phyloP scores from a whole-genome alignment of 2,113 vertebrate genomes.

The Pituophis catenifer region DNA sequence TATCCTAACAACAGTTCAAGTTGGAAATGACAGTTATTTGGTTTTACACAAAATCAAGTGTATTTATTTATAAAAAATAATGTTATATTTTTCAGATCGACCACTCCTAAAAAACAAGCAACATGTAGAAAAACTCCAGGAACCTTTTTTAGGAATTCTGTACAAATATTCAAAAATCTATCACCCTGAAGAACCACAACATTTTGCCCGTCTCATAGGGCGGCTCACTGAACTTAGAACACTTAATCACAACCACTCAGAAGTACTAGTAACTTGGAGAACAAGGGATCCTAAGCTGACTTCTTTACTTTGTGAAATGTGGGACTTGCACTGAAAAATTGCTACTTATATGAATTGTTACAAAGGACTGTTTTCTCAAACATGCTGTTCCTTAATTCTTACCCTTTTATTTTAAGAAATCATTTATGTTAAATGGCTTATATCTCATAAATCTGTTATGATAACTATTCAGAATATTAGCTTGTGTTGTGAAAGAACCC shows the following conservation, averaged over 20 bases:
- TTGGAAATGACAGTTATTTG: neutral
- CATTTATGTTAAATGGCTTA: constrained; percentile 19
- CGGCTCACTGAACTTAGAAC: constrained; percentile 87
- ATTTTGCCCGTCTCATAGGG: constrained; percentile 83
- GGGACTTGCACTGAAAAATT: constrained; percentile 64
- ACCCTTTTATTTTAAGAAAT: neutral
- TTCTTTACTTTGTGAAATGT: constrained; percentile 60
- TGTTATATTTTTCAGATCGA: constrained; percentile 74
- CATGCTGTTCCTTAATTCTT: constrained; percentile 19
- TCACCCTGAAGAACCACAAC: constrained; percentile 76
- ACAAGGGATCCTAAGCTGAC: constrained; percentile 57
- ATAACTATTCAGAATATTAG: neutral
- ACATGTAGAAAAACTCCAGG: constrained; percentile 87
- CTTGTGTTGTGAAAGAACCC: neutral
- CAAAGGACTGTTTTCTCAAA: constrained; percentile 32
- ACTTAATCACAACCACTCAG: constrained; percentile 85
- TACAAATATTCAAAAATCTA: constrained; percentile 78
- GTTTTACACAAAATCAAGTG: neutral
- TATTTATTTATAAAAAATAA: constrained; percentile 1
- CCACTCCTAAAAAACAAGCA: constrained; percentile 78
- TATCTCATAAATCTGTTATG: neutral
- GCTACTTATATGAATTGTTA: constrained; percentile 31
- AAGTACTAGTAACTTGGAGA: constrained; percentile 71
- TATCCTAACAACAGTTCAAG: neutral
- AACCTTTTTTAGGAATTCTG: constrained; percentile 85